Evolutionary conservation across 2,113 vertebrate genomes (phyloP), one percentile per base, ranked within the genome.

Genomic region (Columbina picui): DNA sequence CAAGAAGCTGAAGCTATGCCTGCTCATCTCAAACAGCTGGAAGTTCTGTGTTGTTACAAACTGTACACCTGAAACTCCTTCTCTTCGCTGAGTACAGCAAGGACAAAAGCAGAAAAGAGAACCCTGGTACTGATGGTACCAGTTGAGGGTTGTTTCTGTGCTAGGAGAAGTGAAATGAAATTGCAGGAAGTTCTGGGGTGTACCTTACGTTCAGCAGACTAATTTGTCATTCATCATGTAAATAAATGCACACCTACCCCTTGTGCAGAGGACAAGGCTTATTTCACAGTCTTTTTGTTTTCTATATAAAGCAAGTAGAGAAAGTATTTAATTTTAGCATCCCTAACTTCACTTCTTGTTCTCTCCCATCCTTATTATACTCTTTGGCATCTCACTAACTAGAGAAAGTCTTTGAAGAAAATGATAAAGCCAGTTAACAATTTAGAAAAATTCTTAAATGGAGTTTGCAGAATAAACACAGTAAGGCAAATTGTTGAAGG

Each of bases 311-410:
- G 34, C 19, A 19, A 15, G 7, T 23, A 32, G 68, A 57, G 10
- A 82, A 80, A 79, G 26, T 17, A 27, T 83, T 94, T 83, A 68
- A 84, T 93, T 88, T 86, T 90, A 81, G 67, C 41, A 90, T 34
- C 23, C 38, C 5, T 19, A 63, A 15, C 32, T 77, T 68, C 6
- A 45, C 21, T 85, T 86, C 50, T 81, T 63, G 5, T 89, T 91
- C 41, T 27, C 6, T 81, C n/a, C 23, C 0, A 1, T 63, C 50
- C 21, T 69, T 53, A n/a, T 69, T 80, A 32, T 29, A 50, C 59
- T 81, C 39, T 70, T 73, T 53, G 23, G 19, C 45, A 36, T 94
- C 60, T 68, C 74, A 38, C 38, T 91, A 26, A 21, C 53, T 50
- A 38, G 52, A 74, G 50, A 77, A 93, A 90, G 60, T 85, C 8